Conservation (phyloP, 2,797 vertebrate genomes). For the Sebastes kiyomatsui region DNA sequence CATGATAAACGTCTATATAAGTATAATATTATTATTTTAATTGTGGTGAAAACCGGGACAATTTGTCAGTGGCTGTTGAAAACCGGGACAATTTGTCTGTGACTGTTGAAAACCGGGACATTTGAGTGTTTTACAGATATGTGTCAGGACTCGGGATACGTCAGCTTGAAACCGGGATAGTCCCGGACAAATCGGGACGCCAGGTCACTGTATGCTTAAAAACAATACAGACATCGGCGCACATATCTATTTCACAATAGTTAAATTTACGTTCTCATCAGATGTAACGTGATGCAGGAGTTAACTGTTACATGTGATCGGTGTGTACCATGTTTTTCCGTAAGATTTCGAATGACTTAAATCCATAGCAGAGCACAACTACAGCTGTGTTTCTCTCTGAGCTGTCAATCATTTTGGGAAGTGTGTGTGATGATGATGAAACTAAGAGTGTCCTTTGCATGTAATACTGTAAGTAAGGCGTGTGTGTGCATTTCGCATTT, state of each 20-base stretch:
- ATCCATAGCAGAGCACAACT: slow-evolving; percentile 33
- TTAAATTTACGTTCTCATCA: background rate
- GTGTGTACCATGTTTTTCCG: background rate
- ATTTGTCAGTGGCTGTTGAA: no score
- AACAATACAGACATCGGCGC: background rate
- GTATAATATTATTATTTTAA: no score
- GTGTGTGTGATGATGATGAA: background rate
- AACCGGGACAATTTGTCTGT: no score
- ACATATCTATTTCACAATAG: background rate
- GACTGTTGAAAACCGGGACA: no score
- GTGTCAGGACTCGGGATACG: no score
- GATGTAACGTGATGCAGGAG: background rate
- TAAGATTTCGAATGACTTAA: slow-evolving; percentile 20
- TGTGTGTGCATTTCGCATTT: background rate
- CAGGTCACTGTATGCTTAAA: background rate
- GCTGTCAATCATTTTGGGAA: slow-evolving; percentile 38
- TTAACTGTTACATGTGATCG: background rate
- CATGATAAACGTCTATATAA: no score
- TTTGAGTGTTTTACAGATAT: no score
- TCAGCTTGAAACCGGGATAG: no score
- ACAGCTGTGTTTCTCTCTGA: slow-evolving; percentile 30
- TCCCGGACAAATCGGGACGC: no score
- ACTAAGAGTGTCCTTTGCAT: background rate
- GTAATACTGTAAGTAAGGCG: background rate
- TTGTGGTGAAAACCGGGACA: no score